Conservation (phyloP, 1,140 invertebrate genomes). For the Vanessa tameamea region DNA sequence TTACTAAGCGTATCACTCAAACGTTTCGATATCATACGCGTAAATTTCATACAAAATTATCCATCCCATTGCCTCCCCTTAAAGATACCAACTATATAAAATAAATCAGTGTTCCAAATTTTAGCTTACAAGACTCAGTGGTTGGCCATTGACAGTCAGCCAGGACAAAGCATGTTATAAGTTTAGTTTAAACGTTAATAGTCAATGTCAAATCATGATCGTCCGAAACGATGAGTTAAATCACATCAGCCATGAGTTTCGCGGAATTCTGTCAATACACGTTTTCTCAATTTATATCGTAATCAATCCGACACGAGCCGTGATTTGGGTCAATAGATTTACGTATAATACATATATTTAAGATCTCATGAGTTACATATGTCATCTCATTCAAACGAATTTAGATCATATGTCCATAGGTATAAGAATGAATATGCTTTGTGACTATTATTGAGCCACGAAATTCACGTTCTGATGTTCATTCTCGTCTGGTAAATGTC, state of each 20-base stretch:
- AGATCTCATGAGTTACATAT: neutral
- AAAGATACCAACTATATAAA: no score
- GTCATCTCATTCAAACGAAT: neutral
- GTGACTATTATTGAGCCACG: neutral
- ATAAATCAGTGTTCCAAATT: no score
- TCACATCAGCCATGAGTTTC: conserved; percentile 15
- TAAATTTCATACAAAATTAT: no score
- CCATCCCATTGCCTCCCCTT: no score
- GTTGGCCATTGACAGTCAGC: no score
- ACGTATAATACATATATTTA: conserved; percentile 27
- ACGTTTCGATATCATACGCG: no score
- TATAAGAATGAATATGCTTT: conserved; percentile 12
- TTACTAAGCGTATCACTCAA: no score
- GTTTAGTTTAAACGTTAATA: no score
- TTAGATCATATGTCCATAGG: neutral
- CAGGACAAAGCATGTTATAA: no score
- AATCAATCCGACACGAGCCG: conserved; percentile 36
- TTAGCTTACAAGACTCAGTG: no score
- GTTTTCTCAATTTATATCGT: conserved; percentile 34
- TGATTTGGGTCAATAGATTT: conserved; percentile 39
- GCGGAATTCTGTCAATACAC: conserved; percentile 29
- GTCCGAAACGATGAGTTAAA: neutral
- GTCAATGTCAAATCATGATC: neutral
- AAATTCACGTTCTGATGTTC: conserved; percentile 15
- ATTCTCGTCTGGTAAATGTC: conserved; percentile 36